Conservation (phyloP, 2,797 vertebrate genomes). For the Hephaestus fuliginosus region DNA sequence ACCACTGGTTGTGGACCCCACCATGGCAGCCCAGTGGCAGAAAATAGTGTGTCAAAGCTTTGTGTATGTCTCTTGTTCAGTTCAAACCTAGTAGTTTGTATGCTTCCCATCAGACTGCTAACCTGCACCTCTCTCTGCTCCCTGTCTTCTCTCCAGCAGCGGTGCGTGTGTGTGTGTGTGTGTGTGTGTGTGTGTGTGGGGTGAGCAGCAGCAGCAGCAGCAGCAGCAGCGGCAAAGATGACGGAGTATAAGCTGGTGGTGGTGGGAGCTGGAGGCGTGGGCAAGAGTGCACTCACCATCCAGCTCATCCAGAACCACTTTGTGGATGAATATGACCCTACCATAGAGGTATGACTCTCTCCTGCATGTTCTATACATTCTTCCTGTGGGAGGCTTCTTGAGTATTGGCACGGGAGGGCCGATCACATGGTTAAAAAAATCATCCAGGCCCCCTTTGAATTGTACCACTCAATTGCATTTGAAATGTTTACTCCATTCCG, state of each 20-base stretch:
- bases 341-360: constrained; percentile 92
- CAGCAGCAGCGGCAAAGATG: constrained; percentile 84
- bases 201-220: constrained; percentile 57
- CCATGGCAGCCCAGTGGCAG: constrained; percentile 7
- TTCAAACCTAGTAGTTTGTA: neutral
- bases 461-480: neutral
- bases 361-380: constrained; percentile 11
- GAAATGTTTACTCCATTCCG: constrained; percentile 7
- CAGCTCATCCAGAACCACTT: constrained; percentile 99
- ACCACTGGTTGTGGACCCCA: neutral
- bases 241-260: constrained; percentile 99
- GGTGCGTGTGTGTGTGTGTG: constrained; percentile 54
- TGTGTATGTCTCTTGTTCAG: constrained; percentile 1
- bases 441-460: neutral
- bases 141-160: constrained; percentile 51
- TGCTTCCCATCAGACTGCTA: constrained; percentile 25
- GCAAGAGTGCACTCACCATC: constrained; percentile 98
- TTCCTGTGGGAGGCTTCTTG: constrained; percentile 5
- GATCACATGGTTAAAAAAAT: neutral
- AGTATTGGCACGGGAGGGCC: neutral
- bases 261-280: constrained; percentile 98
- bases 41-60: constrained; percentile 15
- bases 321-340: constrained; percentile 99
- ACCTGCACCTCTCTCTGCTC: constrained; percentile 45
- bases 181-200: constrained; percentile 31